Percentiles rank a stretch among this genome's conserved stretches.
Conservation (phyloP, 2,797 vertebrate genomes). For the Carcharodon carcharias region DNA sequence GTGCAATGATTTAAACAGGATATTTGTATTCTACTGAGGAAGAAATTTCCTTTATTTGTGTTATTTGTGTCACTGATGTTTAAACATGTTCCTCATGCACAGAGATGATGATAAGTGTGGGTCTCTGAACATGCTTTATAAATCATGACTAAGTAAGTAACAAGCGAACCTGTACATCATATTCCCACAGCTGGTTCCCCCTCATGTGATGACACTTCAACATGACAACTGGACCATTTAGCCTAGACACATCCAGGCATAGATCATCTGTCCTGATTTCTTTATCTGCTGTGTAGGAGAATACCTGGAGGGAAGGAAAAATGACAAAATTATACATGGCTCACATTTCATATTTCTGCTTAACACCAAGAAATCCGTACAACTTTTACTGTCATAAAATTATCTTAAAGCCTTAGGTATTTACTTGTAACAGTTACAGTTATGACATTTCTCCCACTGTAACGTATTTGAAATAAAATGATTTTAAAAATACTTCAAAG, state of each 20-base stretch:
- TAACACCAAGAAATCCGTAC: neutral
- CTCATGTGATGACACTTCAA: constrained; percentile 98
- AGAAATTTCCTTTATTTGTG: neutral
- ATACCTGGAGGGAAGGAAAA: constrained; percentile 65
- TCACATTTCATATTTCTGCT: neutral
- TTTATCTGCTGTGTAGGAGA: constrained; percentile 95
- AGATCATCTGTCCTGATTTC: constrained; percentile 95
- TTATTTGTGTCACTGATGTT: neutral
- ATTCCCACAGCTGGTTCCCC: constrained; percentile 97
- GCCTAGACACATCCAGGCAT: constrained; percentile 90
- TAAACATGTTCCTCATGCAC: neutral
- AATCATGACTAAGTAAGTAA: neutral
- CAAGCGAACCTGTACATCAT: constrained; percentile 81
- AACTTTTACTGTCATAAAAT: neutral
- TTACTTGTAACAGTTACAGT: neutral
- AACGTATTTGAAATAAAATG: neutral
- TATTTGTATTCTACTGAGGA: neutral
- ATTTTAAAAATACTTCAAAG: neutral
- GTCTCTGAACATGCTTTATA: neutral
- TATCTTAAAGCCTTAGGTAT: neutral
- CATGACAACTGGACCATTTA: constrained; percentile 91
- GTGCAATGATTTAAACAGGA: neutral
- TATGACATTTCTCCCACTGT: neutral
- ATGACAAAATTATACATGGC: neutral
- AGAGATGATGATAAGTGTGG: neutral